Evolutionary conservation across 2,888 invertebrate species (phyloP), one percentile per base, ranked within the genome.

Genomic region (Agonopterix arenella): DNA sequence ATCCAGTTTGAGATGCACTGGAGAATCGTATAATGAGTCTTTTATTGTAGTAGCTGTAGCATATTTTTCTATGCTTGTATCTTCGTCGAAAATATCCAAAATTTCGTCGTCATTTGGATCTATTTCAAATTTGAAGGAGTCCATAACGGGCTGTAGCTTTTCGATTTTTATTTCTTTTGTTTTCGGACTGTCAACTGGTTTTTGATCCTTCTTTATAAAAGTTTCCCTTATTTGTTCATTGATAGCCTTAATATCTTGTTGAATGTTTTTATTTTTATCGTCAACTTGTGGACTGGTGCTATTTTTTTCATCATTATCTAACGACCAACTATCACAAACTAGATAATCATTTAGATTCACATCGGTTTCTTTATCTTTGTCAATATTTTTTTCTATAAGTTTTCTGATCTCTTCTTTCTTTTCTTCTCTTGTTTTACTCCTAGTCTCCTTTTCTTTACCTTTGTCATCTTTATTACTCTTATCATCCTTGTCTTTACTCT

Each of bases 321-420:
- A 59, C 3, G 89, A 89, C 89, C 89, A 89, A 58, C 89, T 89
- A 49, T 90, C 89, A 53, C 89, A 89, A 10, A 90, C 75, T 43
- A 89, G 67, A 54, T 80, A 89, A 61, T 89, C 89, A 52, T 70
- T 80, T 10, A 89, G 68, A 62, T 84, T 75, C 0, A 85, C 78
- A 47, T 84, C 73, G 9, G 85, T 68, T 60, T 85, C 89, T 54
- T 74, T 74, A 37, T 61, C 59, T 50, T 18, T 44, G 8, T 43
- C 11, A 8, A 13, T n/a, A 11, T 47, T 52, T 16, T 67, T 46
- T 36, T 48, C 44, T 4, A 9, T 18, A 43, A 28, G 55, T 53
- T 51, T 46, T 61, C 41, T 60, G 52, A 43, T 59, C 62, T 18
- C 54, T 55, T 52, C 62, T 44, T 40, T 59, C 62, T 16, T 54